Conservation (phyloP, 2,797 vertebrate genomes). For the Trachops cirrhosus region DNA sequence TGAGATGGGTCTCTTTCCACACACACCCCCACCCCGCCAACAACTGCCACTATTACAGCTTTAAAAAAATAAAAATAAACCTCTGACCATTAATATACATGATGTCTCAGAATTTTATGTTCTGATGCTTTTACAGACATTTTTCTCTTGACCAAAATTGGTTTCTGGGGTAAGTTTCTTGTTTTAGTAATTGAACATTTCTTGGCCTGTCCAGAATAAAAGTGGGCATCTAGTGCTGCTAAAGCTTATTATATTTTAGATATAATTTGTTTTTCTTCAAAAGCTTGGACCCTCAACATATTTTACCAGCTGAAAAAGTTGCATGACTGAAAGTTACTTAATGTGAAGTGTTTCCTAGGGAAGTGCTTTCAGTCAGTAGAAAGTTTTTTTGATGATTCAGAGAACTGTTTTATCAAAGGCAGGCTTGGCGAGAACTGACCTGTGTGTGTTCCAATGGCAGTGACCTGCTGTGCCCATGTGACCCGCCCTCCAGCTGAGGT, state of each 20-base stretch:
- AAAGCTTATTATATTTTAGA: no score
- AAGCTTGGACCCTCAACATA: background rate
- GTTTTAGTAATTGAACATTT: background rate
- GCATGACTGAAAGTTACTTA: background rate
- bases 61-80: background rate
- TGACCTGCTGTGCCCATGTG: background rate
- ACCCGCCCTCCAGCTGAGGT: background rate
- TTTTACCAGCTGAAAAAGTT: background rate
- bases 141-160: background rate
- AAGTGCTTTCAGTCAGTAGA: background rate
- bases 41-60: background rate
- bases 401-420: background rate
- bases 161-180: background rate
- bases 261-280: background rate
- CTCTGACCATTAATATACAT: background rate
- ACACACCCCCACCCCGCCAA: no score
- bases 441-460: background rate
- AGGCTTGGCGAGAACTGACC: background rate
- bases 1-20: background rate
- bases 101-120: background rate
- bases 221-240: background rate
- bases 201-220: background rate
- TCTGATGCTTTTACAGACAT: background rate
- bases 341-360: background rate
- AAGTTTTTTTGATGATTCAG: background rate